phyloP scores from a whole-genome alignment of 2,113 vertebrate genomes.

The Thalassoma bifasciatum region DNA sequence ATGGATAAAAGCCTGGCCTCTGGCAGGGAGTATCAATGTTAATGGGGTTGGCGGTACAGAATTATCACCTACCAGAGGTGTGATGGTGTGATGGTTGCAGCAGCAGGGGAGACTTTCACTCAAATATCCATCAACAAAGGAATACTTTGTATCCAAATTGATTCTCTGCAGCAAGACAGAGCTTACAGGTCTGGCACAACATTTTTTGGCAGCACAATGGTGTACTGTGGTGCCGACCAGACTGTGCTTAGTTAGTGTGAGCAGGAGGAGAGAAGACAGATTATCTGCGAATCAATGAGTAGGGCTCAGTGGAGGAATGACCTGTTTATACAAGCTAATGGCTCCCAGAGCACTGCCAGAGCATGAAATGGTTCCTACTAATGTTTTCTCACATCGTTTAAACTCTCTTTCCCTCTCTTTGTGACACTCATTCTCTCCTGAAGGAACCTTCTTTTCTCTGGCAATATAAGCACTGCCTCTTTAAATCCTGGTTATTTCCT shows the following conservation, averaged over 20 bases:
- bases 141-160: background rate
- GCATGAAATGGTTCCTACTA: conserved; percentile 61
- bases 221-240: conserved; percentile 11
- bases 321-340: conserved; percentile 73
- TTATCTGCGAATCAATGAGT: conserved; percentile 58
- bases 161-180: conserved; percentile 14
- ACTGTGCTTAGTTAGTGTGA: conserved; percentile 15
- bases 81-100: background rate
- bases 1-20: conserved; percentile 29
- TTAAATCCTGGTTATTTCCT: conserved; percentile 34
- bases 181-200: background rate
- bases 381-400: conserved; percentile 56
- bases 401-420: conserved; percentile 10
- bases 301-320: conserved; percentile 54
- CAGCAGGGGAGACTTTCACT: background rate
- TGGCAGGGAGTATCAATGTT: conserved; percentile 23
- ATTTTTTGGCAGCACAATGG: conserved; percentile 15
- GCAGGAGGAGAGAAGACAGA: conserved; percentile 39
- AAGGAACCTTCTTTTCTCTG: conserved; percentile 26
- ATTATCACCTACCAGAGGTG: conserved; percentile 1
- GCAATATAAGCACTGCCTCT: conserved; percentile 25
- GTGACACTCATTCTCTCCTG: background rate
- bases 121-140: background rate
- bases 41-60: conserved; percentile 27
- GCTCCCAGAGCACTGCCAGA: conserved; percentile 50